Percentiles rank a stretch among this genome's conserved stretches.
These are phyloP conservation scores for Crypturellus undulatus DNA, from an alignment of 2,113 vertebrate species.

Conservation along the genomic window DNA sequence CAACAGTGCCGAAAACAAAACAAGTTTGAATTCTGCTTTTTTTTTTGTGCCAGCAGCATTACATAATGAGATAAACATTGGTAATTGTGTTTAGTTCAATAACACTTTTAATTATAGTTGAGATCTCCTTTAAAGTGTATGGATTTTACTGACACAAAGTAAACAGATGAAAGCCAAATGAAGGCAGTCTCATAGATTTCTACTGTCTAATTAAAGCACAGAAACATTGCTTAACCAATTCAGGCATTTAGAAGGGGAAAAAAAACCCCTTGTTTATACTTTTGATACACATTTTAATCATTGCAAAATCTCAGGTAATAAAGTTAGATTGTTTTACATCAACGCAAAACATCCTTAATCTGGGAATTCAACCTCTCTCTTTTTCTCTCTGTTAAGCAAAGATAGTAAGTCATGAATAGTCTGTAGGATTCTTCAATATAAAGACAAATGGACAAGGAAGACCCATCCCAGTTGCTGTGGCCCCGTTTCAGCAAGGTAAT, in stretches of 20 bases:
- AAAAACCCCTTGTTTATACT: background rate
- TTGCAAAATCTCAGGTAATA: background rate
- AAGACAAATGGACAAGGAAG: background rate
- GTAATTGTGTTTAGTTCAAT: constrained; percentile 73
- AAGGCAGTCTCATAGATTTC: constrained; percentile 59
- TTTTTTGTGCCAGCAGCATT: background rate
- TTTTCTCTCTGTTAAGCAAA: background rate
- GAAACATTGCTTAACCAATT: constrained; percentile 16
- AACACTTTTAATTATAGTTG: constrained; percentile 75
- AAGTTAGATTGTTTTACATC: background rate
- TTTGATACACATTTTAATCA: background rate
- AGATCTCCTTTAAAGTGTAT: constrained; percentile 64
- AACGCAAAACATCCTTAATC: background rate
- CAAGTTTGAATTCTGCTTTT: background rate
- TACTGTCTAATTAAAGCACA: constrained; percentile 64
- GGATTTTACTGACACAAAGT: constrained; percentile 67
- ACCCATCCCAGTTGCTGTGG: rapidly evolving
- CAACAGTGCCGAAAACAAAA: constrained; percentile 21
- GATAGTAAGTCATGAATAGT: background rate
- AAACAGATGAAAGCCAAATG: constrained; percentile 58
- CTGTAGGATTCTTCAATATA: background rate
- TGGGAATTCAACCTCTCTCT: background rate
- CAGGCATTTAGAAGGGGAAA: background rate
- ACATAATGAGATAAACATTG: constrained; percentile 66
- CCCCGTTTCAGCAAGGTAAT: background rate